phyloP scores from a whole-genome alignment of 2,888 invertebrate genomes.

The Amphipyra tragopoginis region DNA sequence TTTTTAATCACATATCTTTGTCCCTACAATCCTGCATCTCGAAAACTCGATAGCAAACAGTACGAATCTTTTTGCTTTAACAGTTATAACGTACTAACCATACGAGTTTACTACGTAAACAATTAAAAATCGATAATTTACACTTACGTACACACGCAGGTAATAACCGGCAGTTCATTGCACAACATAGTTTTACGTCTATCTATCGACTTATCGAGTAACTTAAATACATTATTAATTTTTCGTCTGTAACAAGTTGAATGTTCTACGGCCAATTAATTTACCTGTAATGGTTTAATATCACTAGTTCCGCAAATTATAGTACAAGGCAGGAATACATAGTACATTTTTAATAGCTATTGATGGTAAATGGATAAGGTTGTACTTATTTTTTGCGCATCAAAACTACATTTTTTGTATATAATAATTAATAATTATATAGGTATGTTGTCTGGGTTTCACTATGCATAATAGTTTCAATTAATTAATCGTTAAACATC shows the following conservation, averaged over 20 bases:
- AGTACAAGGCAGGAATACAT: conserved; percentile 8
- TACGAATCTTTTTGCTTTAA: neutral
- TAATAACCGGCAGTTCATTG: conserved; percentile 47
- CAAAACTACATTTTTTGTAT: conserved; percentile 7
- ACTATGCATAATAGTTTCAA: too few relatives aligned
- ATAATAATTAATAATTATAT: neutral
- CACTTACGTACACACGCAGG: conserved; percentile 21
- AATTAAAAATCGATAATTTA: conserved; percentile 1
- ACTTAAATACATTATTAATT: conserved; percentile 41
- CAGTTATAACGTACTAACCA: neutral
- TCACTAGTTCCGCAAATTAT: conserved; percentile 41
- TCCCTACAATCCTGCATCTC: too few relatives aligned
- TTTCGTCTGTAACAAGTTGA: conserved; percentile 31
- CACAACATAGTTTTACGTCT: conserved; percentile 38
- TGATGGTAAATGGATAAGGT: conserved; percentile 8
- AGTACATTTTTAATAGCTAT: conserved; percentile 17
- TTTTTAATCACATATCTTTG: conserved; percentile 6
- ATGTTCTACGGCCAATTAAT: conserved; percentile 39
- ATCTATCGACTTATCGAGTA: conserved; percentile 19
- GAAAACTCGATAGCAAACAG: neutral
- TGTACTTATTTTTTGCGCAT: neutral
- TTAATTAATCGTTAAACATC: too few relatives aligned
- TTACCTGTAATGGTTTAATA: conserved; percentile 25
- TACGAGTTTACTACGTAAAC: conserved; percentile 12
- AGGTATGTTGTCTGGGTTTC: too few relatives aligned